Conservation (phyloP, 2,888 invertebrate species). For the Mesoligia furuncula region DNA sequence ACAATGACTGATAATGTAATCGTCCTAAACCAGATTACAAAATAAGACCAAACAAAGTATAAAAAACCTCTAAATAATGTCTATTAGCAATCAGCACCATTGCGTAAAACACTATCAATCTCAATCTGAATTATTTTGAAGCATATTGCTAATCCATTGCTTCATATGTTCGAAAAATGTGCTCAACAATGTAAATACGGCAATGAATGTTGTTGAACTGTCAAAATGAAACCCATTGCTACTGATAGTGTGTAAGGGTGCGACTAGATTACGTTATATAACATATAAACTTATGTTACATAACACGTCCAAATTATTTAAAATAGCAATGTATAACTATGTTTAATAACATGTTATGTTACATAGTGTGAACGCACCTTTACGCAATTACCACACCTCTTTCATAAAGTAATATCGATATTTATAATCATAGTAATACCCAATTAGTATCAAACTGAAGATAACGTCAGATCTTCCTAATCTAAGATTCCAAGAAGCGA, state of each 20-base stretch:
- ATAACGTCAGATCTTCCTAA: not conserved
- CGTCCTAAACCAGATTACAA: not conserved
- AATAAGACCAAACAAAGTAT: not conserved
- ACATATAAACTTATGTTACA: no score
- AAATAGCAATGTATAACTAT: no score
- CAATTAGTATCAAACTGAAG: not conserved
- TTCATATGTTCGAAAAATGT: not conserved
- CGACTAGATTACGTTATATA: no score
- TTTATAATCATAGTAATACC: not conserved
- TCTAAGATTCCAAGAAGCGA: conserved; percentile 1
- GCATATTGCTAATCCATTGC: not conserved
- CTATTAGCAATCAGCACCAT: not conserved
- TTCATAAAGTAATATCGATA: not conserved
- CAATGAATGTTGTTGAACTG: not conserved
- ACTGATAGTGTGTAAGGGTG: no score
- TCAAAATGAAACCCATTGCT: not conserved
- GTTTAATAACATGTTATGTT: no score
- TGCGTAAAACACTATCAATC: no score
- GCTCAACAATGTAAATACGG: not conserved
- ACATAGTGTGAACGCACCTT: no score
- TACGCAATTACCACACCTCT: not conserved
- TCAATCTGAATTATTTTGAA: not conserved
- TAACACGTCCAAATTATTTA: no score
- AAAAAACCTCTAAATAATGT: not conserved
- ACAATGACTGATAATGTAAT: not conserved